Evolutionary conservation across 2,113 vertebrate genomes (phyloP).

Genomic region (Xenopus borealis): DNA sequence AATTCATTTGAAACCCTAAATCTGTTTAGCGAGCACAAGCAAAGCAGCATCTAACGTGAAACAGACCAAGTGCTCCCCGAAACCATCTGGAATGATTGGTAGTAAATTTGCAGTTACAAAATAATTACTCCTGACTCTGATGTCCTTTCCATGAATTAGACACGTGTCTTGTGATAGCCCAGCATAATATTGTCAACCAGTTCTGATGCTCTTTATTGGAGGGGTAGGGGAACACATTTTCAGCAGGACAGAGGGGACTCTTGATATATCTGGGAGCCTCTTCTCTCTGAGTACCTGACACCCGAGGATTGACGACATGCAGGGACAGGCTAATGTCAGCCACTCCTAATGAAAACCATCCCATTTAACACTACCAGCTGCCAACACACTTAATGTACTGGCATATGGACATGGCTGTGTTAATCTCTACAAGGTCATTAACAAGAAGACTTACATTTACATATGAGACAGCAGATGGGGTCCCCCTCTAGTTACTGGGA

Average conservation of each 20-base stretch:
- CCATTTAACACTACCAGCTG: slow-evolving; percentile 64
- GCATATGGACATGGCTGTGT: slow-evolving; percentile 66
- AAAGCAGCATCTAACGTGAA: too few species aligned
- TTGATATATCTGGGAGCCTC: slow-evolving; percentile 56
- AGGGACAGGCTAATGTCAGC: slow-evolving; percentile 61
- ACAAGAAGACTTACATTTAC: slow-evolving; percentile 49
- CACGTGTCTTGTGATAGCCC: slow-evolving; percentile 1
- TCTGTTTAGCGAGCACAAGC: too few species aligned
- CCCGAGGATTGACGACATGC: slow-evolving; percentile 65
- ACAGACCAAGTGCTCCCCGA: background rate
- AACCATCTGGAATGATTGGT: background rate
- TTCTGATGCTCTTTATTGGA: background rate
- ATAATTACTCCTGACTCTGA: slow-evolving; percentile 12
- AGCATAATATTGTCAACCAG: background rate
- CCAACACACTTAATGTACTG: slow-evolving; percentile 62
- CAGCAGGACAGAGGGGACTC: slow-evolving; percentile 47
- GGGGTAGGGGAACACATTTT: slow-evolving; percentile 39
- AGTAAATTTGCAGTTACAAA: slow-evolving; percentile 9
- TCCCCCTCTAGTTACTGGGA: slow-evolving; percentile 47
- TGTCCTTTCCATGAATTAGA: background rate
- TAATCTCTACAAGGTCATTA: slow-evolving; percentile 67
- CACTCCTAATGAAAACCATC: slow-evolving; percentile 66
- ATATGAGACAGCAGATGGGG: slow-evolving; percentile 61
- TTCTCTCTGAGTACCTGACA: slow-evolving; percentile 63
- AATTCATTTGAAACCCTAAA: too few species aligned